Evolutionary conservation across 2,113 vertebrate species (phyloP).

Genomic region (Phoenicopterus ruber): DNA sequence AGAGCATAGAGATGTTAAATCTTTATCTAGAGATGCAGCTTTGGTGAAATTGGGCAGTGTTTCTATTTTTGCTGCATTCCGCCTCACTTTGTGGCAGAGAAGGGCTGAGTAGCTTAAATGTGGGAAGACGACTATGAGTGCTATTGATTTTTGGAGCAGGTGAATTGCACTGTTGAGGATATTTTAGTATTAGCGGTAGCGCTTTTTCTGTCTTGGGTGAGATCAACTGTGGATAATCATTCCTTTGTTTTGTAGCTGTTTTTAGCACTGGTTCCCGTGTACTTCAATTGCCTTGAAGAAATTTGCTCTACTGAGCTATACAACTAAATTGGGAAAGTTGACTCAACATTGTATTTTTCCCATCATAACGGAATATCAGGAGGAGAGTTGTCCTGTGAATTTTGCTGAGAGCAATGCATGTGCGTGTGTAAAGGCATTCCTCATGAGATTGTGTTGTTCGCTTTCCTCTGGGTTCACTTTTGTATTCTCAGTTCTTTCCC

Average conservation of each 20-base stretch:
- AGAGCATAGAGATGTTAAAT: not conserved
- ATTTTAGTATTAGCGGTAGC: not conserved
- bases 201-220: not conserved
- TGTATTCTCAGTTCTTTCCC: not conserved
- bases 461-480: not conserved
- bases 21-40: accelerated
- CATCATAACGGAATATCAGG: not conserved
- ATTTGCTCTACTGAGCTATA: not conserved
- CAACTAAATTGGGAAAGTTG: not conserved
- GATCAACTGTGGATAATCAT: not conserved
- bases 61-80: not conserved
- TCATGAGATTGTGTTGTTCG: not conserved
- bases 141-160: not conserved
- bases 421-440: not conserved
- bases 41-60: not conserved
- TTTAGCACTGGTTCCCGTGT: not conserved
- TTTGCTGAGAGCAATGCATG: not conserved
- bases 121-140: not conserved
- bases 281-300: not conserved
- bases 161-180: not conserved
- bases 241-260: not conserved
- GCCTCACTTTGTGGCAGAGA: not conserved
- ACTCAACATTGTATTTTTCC: not conserved
- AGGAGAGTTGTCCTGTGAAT: not conserved
- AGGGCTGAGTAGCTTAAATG: not conserved